Conservation (phyloP, 2,113 vertebrate genomes). For the Bujurquina vittata region DNA sequence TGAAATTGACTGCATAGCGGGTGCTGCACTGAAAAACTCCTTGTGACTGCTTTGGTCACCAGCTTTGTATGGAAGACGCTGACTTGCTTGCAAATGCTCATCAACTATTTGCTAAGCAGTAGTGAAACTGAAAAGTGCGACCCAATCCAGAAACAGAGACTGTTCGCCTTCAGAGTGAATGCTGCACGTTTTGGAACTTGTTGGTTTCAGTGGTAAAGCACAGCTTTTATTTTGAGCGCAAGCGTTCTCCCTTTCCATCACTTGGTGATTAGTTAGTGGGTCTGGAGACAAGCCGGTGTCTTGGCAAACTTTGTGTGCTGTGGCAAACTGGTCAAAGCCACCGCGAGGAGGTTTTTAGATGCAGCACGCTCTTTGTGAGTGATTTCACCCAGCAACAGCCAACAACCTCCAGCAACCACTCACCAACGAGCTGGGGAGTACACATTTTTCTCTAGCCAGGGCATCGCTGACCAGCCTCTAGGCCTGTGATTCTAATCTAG, state of each 20-base stretch:
- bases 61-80: neutral
- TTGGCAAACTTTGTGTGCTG: neutral
- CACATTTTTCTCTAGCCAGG: neutral
- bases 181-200: neutral
- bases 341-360: neutral
- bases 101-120: neutral
- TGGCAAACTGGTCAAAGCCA: neutral
- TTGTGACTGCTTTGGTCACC: too few species aligned
- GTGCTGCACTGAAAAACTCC: too few species aligned
- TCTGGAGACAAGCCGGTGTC: neutral
- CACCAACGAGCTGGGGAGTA: neutral
- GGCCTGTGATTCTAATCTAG: neutral
- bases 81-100: neutral
- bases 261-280: neutral
- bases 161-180: neutral
- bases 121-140: rapidly evolving
- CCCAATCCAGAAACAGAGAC: too few species aligned
- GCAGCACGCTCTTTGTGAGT: neutral
- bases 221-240: neutral
- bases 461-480: rapidly evolving
- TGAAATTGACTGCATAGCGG: too few species aligned
- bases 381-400: neutral
- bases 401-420: neutral
- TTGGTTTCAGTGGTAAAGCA: neutral
- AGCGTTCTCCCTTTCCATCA: neutral